These are phyloP conservation scores for Perizoma affinitatum DNA, from an alignment of 2,888 invertebrate genomes.

Conservation along the genomic window DNA sequence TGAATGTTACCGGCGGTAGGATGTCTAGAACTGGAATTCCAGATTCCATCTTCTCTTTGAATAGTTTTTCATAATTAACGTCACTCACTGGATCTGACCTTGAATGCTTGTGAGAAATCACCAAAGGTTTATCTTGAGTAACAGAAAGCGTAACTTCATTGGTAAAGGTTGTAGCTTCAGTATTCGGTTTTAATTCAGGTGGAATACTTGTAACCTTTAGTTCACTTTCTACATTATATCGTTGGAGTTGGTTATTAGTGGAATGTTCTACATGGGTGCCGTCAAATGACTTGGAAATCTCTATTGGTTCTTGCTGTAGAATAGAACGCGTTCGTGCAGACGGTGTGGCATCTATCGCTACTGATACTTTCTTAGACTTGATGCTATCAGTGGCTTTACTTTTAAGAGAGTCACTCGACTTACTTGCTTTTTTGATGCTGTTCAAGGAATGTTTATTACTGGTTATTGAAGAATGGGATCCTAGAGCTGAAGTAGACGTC, in stretches of 20 bases:
- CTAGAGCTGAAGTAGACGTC: constrained; percentile 75
- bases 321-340: constrained; percentile 89
- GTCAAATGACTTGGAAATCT: constrained; percentile 87
- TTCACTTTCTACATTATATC: constrained; percentile 75
- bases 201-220: constrained; percentile 44
- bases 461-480: constrained; percentile 71
- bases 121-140: constrained; percentile 62
- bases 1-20: constrained; percentile 73
- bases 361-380: constrained; percentile 88
- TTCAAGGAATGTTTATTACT: constrained; percentile 64
- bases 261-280: constrained; percentile 64
- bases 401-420: constrained; percentile 76
- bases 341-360: constrained; percentile 91
- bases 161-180: constrained; percentile 59
- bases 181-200: constrained; percentile 39
- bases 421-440: constrained; percentile 57
- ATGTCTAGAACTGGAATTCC: constrained; percentile 59
- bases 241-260: constrained; percentile 61
- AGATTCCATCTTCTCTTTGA: constrained; percentile 60
- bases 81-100: constrained; percentile 88
- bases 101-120: constrained; percentile 87
- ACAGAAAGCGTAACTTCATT: constrained; percentile 70
- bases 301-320: constrained; percentile 90
- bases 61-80: constrained; percentile 72
- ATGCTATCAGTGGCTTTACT: constrained; percentile 70